Conservation (phyloP, 2,888 invertebrate species). For the Vandiemenella viatica region DNA sequence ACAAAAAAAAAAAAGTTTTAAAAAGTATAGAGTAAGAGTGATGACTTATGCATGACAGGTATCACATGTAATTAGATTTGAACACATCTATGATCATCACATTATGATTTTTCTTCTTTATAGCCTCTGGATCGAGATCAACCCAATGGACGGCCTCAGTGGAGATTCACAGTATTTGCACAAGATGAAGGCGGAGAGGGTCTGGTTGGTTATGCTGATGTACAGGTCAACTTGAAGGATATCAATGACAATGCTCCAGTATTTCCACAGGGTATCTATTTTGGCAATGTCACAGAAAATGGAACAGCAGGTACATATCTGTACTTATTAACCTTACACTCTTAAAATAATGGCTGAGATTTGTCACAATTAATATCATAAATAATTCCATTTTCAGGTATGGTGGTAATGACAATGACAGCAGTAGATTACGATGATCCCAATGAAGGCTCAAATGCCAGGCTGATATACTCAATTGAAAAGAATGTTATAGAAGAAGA, state of each 20-base stretch:
- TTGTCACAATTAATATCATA: neutral
- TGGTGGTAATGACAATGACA: constrained; percentile 98
- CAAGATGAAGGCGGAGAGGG: constrained; percentile 94
- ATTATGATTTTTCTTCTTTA: too few species aligned
- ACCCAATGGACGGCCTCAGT: constrained; percentile 88
- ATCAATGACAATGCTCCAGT: constrained; percentile 97
- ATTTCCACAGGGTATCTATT: constrained; percentile 87
- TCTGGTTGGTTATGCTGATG: constrained; percentile 90
- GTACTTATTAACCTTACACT: neutral
- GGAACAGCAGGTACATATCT: constrained; percentile 56
- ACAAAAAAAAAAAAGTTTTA: too few species aligned
- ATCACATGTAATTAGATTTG: too few species aligned
- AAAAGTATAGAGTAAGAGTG: too few species aligned
- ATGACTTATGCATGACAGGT: too few species aligned
- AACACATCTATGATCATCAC: too few species aligned
- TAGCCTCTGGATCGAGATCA: constrained; percentile 93
- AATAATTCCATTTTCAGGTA: constrained; percentile 41
- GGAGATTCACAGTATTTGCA: constrained; percentile 91
- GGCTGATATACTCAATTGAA: constrained; percentile 86
- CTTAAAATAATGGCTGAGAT: too few species aligned
- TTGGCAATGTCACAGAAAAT: constrained; percentile 91
- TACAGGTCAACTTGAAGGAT: constrained; percentile 91
- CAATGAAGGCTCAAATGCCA: constrained; percentile 87
- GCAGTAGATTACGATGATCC: constrained; percentile 96
- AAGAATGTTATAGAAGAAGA: constrained; percentile 96